A percentile compares a stretch with the other conserved stretches of the same genome.
phyloP scores from a whole-genome alignment of 2,113 vertebrate genomes.

The Phrynosoma platyrhinos region DNA sequence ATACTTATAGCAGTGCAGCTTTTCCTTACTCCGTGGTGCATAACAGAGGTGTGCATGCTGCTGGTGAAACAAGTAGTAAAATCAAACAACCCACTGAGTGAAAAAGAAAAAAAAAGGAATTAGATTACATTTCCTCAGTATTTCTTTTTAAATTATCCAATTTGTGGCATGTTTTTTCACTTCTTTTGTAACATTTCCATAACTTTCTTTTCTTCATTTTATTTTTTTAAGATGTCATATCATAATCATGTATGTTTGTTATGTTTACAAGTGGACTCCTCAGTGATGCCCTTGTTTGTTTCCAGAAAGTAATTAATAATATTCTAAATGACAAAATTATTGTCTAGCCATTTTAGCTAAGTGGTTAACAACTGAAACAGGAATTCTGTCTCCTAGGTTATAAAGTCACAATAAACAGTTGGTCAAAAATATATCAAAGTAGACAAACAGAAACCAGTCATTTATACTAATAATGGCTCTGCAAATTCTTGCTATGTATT shows the following conservation, averaged over 20 bases:
- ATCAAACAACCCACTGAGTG: slow-evolving; percentile 87
- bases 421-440: slow-evolving; percentile 48
- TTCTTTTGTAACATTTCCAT: slow-evolving; percentile 67
- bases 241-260: slow-evolving; percentile 50
- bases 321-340: slow-evolving; percentile 54
- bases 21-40: slow-evolving; percentile 92
- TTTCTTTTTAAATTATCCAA: slow-evolving; percentile 59
- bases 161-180: slow-evolving; percentile 66
- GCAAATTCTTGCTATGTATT: slow-evolving; percentile 46
- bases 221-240: slow-evolving; percentile 60
- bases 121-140: slow-evolving; percentile 53
- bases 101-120: slow-evolving; percentile 44
- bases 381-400: slow-evolving; percentile 59
- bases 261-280: slow-evolving; percentile 55
- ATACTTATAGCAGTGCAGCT: slow-evolving; percentile 88
- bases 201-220: slow-evolving; percentile 62
- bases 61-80: slow-evolving; percentile 86
- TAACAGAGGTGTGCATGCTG: slow-evolving; percentile 85
- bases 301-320: slow-evolving; percentile 47
- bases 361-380: slow-evolving; percentile 60
- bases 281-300: slow-evolving; percentile 51
- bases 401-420: slow-evolving; percentile 53
- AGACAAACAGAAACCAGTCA: slow-evolving; percentile 47
- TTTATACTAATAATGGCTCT: slow-evolving; percentile 46
- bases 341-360: slow-evolving; percentile 59